Evolutionary conservation across 2,888 invertebrate genomes (phyloP), one percentile per base, ranked within the genome.

Genomic region (Agrenia bidenticulata): DNA sequence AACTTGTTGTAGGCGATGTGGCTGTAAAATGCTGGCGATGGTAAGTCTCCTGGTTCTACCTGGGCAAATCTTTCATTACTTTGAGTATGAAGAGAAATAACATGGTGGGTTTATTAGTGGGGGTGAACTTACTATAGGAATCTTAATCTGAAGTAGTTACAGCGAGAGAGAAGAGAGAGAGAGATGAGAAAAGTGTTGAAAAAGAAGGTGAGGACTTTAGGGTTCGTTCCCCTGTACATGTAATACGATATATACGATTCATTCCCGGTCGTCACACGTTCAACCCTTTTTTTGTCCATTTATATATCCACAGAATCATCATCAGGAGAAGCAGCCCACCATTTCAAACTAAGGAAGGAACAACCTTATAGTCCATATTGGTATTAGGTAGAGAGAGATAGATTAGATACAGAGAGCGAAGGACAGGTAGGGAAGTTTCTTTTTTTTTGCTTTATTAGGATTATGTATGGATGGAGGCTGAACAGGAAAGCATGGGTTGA

Each of bases 221-320:
- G 63, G 63, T 63, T 63, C 63, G 63, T 63, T 63, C 63, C 63
- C 63, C 63, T 57, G 49, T 23, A 57, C 24, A 27, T 17, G 15
- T 13, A 27, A 55, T 26, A 27, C 27, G 15, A 57, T n/a, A n/a
- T n/a, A n/a, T 37, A 41, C 57, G 57, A 57, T 57, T 57, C 57
- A 57, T 57, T 57, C 41, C 57, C 51, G 51, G 51, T 51, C 51
- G 24, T 51, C 51, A 19, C 51, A 51, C 45, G 45, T 45, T 45
- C 4, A 19, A 45, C 5, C 45, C n/a, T 5, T 45, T 45, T 45
- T 45, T 45, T 45, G 45, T 45, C 19, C 45, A 15, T 32, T 32
- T 32, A 32, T 7, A 32, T 32, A 32, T 11, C 4, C n/a, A n/a
- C n/a, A n/a, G n/a, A n/a, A n/a, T n/a, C n/a, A n/a, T n/a, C n/a